Evolutionary conservation across 2,797 vertebrate species (phyloP).

Genomic region (Sciurus vulgaris): DNA sequence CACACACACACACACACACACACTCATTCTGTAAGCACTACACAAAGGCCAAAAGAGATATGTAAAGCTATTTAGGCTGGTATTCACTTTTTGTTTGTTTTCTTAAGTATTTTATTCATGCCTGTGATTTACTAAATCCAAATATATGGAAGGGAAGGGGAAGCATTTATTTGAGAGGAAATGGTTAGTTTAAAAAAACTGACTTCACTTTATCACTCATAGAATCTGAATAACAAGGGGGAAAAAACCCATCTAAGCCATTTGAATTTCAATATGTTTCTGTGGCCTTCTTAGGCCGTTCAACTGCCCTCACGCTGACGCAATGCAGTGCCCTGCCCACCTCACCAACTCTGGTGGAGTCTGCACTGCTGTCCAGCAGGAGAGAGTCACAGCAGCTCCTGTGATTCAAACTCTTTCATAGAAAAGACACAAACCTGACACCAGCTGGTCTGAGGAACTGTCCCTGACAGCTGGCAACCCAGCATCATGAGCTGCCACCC

Average conservation of each 20-base stretch:
- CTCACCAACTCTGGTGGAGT: conserved; percentile 36
- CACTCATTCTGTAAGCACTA: background rate
- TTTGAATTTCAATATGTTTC: conserved; percentile 68
- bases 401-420: conserved; percentile 61
- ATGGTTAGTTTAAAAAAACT: conserved; percentile 10
- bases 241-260: conserved; percentile 5
- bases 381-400: conserved; percentile 53
- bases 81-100: conserved; percentile 31
- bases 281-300: conserved; percentile 41
- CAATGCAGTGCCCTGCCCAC: conserved; percentile 40
- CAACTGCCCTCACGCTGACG: conserved; percentile 24
- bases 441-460: background rate
- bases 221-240: conserved; percentile 50
- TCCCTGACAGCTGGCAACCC: conserved; percentile 51
- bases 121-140: conserved; percentile 15
- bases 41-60: background rate
- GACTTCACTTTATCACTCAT: conserved; percentile 20
- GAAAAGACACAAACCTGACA: conserved; percentile 18
- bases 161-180: background rate
- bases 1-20: background rate
- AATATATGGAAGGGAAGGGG: conserved; percentile 30
- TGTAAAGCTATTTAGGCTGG: background rate
- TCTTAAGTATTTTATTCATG: conserved; percentile 4
- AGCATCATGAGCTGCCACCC: conserved; percentile 57
- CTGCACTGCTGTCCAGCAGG: conserved; percentile 47